Evolutionary conservation across 2,888 invertebrate genomes (phyloP).

Genomic region (Idaea aversata): DNA sequence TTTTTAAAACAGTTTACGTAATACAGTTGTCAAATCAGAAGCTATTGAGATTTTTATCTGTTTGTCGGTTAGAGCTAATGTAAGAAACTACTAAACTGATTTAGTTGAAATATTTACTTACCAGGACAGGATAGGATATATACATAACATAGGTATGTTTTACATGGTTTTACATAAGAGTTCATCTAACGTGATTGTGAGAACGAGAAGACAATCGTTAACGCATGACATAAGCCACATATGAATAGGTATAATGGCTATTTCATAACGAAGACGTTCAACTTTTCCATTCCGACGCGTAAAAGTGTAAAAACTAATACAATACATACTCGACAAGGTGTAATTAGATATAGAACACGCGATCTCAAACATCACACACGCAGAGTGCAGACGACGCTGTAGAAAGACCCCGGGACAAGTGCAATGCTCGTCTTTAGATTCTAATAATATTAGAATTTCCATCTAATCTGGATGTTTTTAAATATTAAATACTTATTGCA

Average conservation of each 20-base stretch:
- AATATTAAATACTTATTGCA: too few relatives aligned
- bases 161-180: background rate
- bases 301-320: constrained; percentile 61
- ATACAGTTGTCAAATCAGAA: background rate
- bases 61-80: background rate
- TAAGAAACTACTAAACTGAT: background rate
- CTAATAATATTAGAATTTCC: background rate
- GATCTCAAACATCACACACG: constrained; percentile 29
- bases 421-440: constrained; percentile 4
- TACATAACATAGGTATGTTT: too few relatives aligned
- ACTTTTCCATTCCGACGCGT: constrained; percentile 68
- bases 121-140: too few relatives aligned
- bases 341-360: constrained; percentile 60
- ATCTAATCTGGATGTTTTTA: too few relatives aligned
- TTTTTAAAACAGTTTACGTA: too few relatives aligned
- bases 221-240: constrained; percentile 43
- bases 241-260: constrained; percentile 35
- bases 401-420: constrained; percentile 8
- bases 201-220: constrained; percentile 21
- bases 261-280: constrained; percentile 63
- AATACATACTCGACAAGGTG: constrained; percentile 56
- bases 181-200: constrained; percentile 5
- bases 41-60: background rate
- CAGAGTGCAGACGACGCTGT: too few relatives aligned
- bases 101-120: too few relatives aligned